A percentile compares a stretch with the other conserved stretches of the same genome.
phyloP scores from a whole-genome alignment of 2,113 vertebrate genomes.

The Lasiurus cinereus region DNA sequence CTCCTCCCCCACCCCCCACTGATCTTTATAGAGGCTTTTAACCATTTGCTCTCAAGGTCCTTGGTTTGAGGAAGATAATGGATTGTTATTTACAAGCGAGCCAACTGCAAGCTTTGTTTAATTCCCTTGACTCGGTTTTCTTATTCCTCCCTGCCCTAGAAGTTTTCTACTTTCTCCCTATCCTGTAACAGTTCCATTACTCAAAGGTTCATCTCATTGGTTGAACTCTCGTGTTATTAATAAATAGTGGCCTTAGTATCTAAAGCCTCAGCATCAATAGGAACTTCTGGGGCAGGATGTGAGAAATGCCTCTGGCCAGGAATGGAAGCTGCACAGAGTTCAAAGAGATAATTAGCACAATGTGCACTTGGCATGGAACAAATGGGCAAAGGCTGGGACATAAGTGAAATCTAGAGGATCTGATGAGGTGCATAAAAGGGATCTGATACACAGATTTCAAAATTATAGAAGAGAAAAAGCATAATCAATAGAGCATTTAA shows the following conservation, averaged over 20 bases:
- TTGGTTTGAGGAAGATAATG: no score
- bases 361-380: not conserved
- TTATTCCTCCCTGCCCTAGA: no score
- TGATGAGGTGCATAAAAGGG: accelerated
- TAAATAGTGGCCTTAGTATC: not conserved
- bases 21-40: no score
- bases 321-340: not conserved
- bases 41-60: no score
- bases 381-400: not conserved
- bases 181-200: no score
- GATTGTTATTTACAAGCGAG: no score
- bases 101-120: no score
- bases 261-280: not conserved
- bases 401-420: not conserved
- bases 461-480: not conserved
- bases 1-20: no score
- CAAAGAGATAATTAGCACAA: not conserved
- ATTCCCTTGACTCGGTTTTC: no score
- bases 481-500: not conserved
- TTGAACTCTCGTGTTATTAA: not conserved
- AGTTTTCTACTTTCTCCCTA: no score
- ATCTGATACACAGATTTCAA: not conserved
- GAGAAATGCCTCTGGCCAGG: not conserved
- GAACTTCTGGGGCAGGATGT: not conserved
- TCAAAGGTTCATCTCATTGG: not conserved